These are phyloP conservation scores for Alfaro cultratus DNA, from an alignment of 2,797 vertebrate genomes.

Conservation along the genomic window DNA sequence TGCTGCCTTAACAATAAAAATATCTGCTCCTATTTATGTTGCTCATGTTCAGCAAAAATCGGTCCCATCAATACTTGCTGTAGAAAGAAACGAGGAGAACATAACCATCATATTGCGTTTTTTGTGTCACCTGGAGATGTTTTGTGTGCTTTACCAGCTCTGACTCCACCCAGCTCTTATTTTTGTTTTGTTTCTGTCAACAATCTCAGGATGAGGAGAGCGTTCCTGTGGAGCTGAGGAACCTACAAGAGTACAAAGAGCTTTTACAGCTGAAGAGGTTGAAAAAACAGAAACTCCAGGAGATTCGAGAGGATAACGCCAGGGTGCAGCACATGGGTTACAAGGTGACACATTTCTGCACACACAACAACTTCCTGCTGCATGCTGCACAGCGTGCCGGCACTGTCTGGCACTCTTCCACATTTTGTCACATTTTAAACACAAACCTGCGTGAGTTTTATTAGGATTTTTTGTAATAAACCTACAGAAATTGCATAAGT, in stretches of 20 bases:
- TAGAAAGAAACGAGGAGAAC: constrained; percentile 11
- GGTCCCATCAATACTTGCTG: constrained; percentile 14
- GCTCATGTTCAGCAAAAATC: constrained; percentile 16
- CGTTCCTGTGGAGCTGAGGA: constrained; percentile 86
- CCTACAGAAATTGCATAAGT: background rate
- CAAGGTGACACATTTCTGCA: constrained; percentile 82
- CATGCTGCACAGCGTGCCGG: background rate
- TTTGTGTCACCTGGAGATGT: constrained; percentile 6
- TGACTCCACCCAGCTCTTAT: constrained; percentile 7
- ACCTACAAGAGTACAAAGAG: constrained; percentile 95
- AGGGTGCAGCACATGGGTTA: constrained; percentile 90
- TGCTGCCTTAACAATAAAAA: constrained; percentile 3
- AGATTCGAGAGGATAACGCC: constrained; percentile 89
- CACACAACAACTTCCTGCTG: background rate
- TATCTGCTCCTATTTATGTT: constrained; percentile 5
- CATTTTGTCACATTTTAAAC: background rate
- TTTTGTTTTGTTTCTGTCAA: constrained; percentile 13
- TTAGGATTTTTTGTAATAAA: background rate
- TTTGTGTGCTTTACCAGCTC: constrained; percentile 8
- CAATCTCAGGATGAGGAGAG: constrained; percentile 90
- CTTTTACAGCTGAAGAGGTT: constrained; percentile 93
- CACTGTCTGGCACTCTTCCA: background rate
- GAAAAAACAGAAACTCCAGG: constrained; percentile 92
- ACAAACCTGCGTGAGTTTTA: background rate
- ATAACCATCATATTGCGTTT: constrained; percentile 1